Evolutionary conservation across 2,888 invertebrate genomes (phyloP).

Genomic region (Polydrusus tereticollis): DNA sequence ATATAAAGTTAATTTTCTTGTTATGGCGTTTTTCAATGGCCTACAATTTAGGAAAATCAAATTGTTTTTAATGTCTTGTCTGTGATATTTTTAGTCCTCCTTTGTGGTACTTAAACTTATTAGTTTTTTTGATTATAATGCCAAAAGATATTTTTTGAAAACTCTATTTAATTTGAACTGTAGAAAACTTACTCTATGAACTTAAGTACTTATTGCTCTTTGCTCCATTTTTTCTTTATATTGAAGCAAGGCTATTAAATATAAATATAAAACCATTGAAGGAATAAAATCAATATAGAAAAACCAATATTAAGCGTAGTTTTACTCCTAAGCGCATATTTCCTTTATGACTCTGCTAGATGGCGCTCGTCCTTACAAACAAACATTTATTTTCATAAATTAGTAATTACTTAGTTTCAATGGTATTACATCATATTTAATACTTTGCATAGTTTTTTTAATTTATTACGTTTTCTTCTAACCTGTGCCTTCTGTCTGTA

Average conservation of each 20-base stretch:
- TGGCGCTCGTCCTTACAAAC: too few species aligned
- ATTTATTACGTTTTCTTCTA: conserved; percentile 60
- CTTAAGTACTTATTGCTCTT: conserved; percentile 2
- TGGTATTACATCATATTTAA: background rate
- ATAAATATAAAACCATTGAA: background rate
- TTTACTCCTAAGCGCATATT: too few species aligned
- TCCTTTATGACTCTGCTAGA: background rate
- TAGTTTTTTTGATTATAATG: conserved; percentile 30
- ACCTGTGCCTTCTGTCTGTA: conserved; percentile 66
- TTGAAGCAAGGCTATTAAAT: conserved; percentile 5
- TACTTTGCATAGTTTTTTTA: background rate
- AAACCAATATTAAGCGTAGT: too few species aligned
- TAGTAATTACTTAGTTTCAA: background rate
- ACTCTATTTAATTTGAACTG: background rate
- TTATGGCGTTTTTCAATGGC: conserved; percentile 33
- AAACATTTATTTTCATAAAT: background rate
- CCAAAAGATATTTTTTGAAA: conserved; percentile 29
- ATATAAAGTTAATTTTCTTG: background rate
- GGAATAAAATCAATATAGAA: background rate
- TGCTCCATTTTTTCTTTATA: background rate
- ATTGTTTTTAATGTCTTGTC: conserved; percentile 58
- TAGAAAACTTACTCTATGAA: background rate
- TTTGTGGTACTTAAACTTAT: conserved; percentile 52
- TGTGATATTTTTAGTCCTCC: conserved; percentile 66
- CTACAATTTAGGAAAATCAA: conserved; percentile 45